These are phyloP conservation scores for Cataglyphis cursor DNA, from an alignment of 2,888 invertebrate species.

Conservation along the genomic window DNA sequence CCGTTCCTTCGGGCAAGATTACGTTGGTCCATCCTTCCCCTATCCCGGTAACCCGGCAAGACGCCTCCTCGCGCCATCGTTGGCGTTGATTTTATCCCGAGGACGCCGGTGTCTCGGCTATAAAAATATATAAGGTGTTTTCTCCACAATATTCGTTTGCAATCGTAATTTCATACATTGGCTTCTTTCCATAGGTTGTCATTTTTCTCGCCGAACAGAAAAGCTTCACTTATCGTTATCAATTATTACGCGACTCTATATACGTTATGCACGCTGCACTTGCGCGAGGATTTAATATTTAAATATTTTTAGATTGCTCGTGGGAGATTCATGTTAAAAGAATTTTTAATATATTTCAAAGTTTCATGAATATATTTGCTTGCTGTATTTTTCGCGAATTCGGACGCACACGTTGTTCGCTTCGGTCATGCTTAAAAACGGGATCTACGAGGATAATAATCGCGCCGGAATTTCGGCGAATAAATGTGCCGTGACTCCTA, in stretches of 20 bases:
- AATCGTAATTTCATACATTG: constrained; percentile 44
- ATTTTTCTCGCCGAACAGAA: not conserved
- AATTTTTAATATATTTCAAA: not conserved
- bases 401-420: not conserved
- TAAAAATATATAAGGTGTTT: constrained; percentile 49
- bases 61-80: constrained; percentile 48
- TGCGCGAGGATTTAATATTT: not conserved
- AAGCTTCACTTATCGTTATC: not conserved
- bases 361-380: constrained; percentile 12
- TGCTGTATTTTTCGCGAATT: not conserved
- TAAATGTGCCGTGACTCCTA: constrained; percentile 35
- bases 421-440: not conserved
- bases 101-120: constrained; percentile 37
- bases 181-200: not conserved
- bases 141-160: constrained; percentile 26
- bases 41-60: constrained; percentile 47
- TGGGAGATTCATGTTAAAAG: not conserved
- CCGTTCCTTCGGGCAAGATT: constrained; percentile 70
- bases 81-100: constrained; percentile 54
- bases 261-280: not conserved
- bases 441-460: constrained; percentile 37
- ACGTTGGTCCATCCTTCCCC: constrained; percentile 59
- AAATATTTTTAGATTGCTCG: not conserved
- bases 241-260: constrained; percentile 36
- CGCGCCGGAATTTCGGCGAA: constrained; percentile 36